These are phyloP conservation scores for Actinernus sp. DNA, from an alignment of 92 coral and sea anemone species.

Conservation along the genomic window DNA sequence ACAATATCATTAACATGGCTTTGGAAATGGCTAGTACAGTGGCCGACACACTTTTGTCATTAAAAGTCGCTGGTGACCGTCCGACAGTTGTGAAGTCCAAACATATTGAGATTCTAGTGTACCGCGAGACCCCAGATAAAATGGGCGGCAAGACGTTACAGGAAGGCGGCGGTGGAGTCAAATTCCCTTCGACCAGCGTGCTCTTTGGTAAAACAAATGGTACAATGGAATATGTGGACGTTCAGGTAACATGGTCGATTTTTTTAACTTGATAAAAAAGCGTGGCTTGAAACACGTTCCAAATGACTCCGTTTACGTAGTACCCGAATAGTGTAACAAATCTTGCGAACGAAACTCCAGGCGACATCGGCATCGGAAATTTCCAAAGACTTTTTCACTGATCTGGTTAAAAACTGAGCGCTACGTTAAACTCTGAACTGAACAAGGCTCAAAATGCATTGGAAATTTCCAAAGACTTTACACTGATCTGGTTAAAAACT, in stretches of 20 bases:
- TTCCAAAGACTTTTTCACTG: too few species aligned
- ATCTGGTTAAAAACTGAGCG: too few species aligned
- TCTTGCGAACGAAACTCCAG: too few species aligned
- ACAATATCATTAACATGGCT: constrained; percentile 67
- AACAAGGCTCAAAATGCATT: too few species aligned
- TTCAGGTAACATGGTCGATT: constrained; percentile 67
- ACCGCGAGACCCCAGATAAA: constrained; percentile 78
- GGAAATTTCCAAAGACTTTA: too few species aligned
- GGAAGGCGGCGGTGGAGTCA: constrained; percentile 71
- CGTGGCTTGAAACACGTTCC: not conserved
- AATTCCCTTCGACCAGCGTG: constrained; percentile 74
- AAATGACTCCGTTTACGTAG: not conserved
- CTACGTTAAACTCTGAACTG: too few species aligned
- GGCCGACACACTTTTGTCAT: constrained; percentile 67
- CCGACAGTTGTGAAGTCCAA: constrained; percentile 82
- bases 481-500: too few species aligned
- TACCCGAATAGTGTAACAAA: too few species aligned
- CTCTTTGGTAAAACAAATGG: constrained; percentile 52
- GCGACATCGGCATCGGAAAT: too few species aligned
- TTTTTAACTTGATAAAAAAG: not conserved
- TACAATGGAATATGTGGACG: constrained; percentile 70
- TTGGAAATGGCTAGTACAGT: constrained; percentile 57
- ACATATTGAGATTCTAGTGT: constrained; percentile 62
- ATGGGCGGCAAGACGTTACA: constrained; percentile 87
- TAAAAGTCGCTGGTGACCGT: constrained; percentile 73